Evolutionary conservation across 1,140 invertebrate genomes (phyloP), one percentile per base, ranked within the genome.

Genomic region (Calliphora vicina): DNA sequence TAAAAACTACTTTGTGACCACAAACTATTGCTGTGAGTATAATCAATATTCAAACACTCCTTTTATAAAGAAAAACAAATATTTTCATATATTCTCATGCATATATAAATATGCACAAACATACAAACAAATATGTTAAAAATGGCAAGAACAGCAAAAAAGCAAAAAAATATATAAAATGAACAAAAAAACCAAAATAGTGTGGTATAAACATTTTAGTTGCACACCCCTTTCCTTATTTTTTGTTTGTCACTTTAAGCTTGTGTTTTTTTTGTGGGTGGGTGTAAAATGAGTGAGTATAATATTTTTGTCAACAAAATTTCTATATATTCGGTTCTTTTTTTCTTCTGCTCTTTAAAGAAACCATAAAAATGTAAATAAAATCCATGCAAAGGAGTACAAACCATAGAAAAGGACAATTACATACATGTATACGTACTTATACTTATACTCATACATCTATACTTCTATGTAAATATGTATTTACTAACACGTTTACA

Each of bases 1-100:
- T n/a, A 50, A 35, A 35, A 5, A 35, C 35, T 50, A 50, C 13
- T 50, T 50, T 50, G 45, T 50, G 45, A 50, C 45, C 45, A 50
- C 27, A 74, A 29, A 17, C 72, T 17, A 35, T 35, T 35, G 5
- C 35, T 35, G 13, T 13, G 13, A n/a, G 26, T 29, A 74, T 27
- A 74, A 74, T 74, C 72, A 74, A 74, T 74, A 50, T 74, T 29
- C 72, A n/a, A 29, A 74, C 72, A 74, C 72, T 74, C 72, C 27
- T 29, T 74, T 27, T 35, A 29, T 74, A 35, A n/a, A n/a, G 72
- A 29, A 74, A 29, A 74, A 27, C 13, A 74, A 74, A 74, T 74
- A 74, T 27, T 29, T 71, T 50, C 17, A 50, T 50, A 50, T 17
- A 50, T 3, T 10, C 13, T 50, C 13, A 50, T 17, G 45, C 12